These are phyloP conservation scores for Barnardius zonarius DNA, from an alignment of 2,113 vertebrate species.

Conservation along the genomic window DNA sequence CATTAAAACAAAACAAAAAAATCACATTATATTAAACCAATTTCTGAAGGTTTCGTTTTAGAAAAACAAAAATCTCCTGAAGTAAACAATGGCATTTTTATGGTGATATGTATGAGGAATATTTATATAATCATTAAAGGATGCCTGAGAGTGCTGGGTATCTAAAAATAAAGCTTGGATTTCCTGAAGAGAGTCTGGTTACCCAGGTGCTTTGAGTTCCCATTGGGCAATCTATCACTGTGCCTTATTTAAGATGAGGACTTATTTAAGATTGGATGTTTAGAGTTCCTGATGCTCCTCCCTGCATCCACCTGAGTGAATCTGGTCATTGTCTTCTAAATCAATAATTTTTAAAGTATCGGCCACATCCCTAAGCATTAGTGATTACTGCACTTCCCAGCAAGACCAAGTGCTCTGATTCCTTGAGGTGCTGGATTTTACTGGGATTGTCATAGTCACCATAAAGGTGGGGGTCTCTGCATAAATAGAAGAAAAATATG, in stretches of 20 bases:
- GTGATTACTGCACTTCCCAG: not conserved
- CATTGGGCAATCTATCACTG: not conserved
- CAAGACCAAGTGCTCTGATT: not conserved
- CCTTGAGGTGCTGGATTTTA: not conserved
- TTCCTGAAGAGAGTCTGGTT: not conserved
- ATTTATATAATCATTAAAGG: not conserved
- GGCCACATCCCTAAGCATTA: not conserved
- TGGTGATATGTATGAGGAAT: not conserved
- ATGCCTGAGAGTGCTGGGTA: not conserved
- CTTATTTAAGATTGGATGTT: not conserved
- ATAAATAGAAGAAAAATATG: not conserved
- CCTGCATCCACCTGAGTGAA: not conserved
- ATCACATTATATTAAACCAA: not conserved
- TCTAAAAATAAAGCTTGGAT: not conserved
- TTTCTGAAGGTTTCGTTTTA: not conserved
- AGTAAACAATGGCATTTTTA: not conserved
- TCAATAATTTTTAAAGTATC: not conserved
- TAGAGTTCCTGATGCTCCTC: not conserved
- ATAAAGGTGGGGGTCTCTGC: accelerated
- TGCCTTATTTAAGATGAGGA: not conserved
- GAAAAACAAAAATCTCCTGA: not conserved
- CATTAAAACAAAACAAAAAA: not conserved
- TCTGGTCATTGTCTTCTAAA: not conserved
- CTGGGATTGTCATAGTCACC: not conserved
- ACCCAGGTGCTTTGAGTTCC: not conserved